These are phyloP conservation scores for Tuberolachnus salignus DNA, from an alignment of 2,888 invertebrate genomes.

Conservation along the genomic window DNA sequence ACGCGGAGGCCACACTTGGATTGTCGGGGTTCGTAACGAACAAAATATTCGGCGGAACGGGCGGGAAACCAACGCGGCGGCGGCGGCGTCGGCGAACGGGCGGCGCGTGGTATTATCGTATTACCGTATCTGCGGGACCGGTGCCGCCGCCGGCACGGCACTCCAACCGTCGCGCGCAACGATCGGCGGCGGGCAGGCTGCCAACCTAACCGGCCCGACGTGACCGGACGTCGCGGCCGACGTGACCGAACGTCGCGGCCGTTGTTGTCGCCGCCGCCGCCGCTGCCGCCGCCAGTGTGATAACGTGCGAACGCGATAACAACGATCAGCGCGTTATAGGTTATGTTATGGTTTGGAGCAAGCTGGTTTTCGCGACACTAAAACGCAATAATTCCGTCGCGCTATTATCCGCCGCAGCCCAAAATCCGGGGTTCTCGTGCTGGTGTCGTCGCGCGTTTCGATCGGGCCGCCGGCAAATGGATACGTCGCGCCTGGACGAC, in stretches of 20 bases:
- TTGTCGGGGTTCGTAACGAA: no score
- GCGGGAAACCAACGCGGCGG: constrained; percentile 7
- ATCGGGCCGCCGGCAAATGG: constrained; percentile 18
- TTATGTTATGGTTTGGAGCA: constrained; percentile 46
- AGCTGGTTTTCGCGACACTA: background rate
- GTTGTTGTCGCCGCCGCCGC: background rate
- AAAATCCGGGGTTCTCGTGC: background rate
- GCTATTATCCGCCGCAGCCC: background rate
- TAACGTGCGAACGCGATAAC: constrained; percentile 19
- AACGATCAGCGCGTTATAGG: constrained; percentile 1
- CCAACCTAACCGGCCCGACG: background rate
- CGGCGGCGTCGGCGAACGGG: no score
- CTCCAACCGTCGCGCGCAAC: background rate
- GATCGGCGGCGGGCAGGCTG: background rate
- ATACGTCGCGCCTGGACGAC: constrained; percentile 60
- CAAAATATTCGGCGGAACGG: background rate
- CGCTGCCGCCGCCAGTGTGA: background rate
- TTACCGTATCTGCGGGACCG: background rate
- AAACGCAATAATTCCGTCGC: constrained; percentile 8
- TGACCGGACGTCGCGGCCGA: background rate
- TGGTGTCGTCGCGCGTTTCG: background rate
- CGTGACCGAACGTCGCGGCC: background rate
- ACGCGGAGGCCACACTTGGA: no score
- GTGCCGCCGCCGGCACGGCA: no score
- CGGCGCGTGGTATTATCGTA: no score